Percentiles rank a stretch among this genome's conserved stretches.
Evolutionary conservation across 2,797 vertebrate genomes (phyloP).

Genomic region (Poeciliopsis turneri): DNA sequence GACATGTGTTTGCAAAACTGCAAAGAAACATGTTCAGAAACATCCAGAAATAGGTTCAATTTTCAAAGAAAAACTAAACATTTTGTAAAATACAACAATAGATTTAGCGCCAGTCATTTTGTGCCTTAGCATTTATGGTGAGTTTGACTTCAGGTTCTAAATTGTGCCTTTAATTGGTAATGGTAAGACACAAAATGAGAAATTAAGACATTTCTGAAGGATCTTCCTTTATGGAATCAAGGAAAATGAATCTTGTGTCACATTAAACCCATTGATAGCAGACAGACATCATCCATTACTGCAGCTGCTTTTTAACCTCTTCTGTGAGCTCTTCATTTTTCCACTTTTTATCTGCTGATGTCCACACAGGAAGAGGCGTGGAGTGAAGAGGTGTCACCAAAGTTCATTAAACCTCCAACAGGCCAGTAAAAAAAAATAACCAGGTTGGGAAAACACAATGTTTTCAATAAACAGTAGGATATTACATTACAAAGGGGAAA

Average conservation of each 20-base stretch:
- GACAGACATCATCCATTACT: slow-evolving; percentile 35
- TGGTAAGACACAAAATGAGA: background rate
- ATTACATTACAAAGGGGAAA: background rate
- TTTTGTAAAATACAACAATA: slow-evolving; percentile 16
- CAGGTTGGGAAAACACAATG: background rate
- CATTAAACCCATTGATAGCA: slow-evolving; percentile 33
- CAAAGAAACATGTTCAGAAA: slow-evolving; percentile 32
- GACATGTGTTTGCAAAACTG: slow-evolving; percentile 1
- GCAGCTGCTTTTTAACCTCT: slow-evolving; percentile 42
- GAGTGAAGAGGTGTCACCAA: slow-evolving; percentile 22
- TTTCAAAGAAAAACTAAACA: slow-evolving; percentile 5
- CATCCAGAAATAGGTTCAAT: slow-evolving; percentile 27
- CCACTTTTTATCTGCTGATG: slow-evolving; percentile 44
- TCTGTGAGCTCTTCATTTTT: slow-evolving; percentile 37
- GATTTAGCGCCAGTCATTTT: background rate
- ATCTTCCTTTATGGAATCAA: background rate
- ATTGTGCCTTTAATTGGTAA: background rate
- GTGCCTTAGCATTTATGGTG: background rate
- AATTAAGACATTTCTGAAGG: background rate
- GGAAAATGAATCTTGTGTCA: background rate
- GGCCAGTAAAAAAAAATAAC: background rate
- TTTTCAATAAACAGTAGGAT: background rate
- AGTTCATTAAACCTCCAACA: background rate
- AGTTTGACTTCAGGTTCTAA: background rate
- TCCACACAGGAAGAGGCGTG: slow-evolving; percentile 21